Conservation (phyloP, 2,888 invertebrate genomes). For the Apotomis betuletana region DNA sequence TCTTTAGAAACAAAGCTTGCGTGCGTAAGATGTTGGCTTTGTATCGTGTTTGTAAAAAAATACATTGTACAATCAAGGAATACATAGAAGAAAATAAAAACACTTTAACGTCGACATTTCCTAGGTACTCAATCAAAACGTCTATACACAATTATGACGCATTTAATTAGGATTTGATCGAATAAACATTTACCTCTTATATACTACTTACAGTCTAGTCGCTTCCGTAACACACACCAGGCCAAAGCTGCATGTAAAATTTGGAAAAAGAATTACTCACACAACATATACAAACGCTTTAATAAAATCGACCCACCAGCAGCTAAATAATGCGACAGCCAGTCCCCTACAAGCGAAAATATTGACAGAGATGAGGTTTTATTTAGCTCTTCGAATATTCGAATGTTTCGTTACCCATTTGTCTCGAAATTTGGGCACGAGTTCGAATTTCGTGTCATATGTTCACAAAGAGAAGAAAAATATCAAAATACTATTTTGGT, state of each 20-base stretch:
- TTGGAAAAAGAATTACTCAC: conserved; percentile 47
- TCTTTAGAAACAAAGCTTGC: not conserved
- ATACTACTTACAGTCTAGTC: conserved; percentile 93
- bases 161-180: not conserved
- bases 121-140: too few species aligned
- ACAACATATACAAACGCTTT: conserved; percentile 41
- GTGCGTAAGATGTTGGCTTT: conserved; percentile 42
- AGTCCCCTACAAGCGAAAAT: conserved; percentile 36
- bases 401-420: not conserved
- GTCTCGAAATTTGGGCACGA: not conserved
- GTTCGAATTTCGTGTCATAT: not conserved
- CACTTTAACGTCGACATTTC: too few species aligned
- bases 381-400: not conserved
- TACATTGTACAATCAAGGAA: too few species aligned
- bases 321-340: conserved; percentile 42
- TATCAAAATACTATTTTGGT: too few species aligned
- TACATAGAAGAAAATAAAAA: too few species aligned
- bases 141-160: too few species aligned
- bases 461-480: not conserved
- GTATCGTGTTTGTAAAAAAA: too few species aligned
- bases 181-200: not conserved
- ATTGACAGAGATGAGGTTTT: conserved; percentile 11
- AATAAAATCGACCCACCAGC: conserved; percentile 33
- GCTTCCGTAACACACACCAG: conserved; percentile 96
- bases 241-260: conserved; percentile 89